Evolutionary conservation across 2,888 invertebrate species (phyloP), one percentile per base, ranked within the genome.

Genomic region (Luffia ferchaultella): DNA sequence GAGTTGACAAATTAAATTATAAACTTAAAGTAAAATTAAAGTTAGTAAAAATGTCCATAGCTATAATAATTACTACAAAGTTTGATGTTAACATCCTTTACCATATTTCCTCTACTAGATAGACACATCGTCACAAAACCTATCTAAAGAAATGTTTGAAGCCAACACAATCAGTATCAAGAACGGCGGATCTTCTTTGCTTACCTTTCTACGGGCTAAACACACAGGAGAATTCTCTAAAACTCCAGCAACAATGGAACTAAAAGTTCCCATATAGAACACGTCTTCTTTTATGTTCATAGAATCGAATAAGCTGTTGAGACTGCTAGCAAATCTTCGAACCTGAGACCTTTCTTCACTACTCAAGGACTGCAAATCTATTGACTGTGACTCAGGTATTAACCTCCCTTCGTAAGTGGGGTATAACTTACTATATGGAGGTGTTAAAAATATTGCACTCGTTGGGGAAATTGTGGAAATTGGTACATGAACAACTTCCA

Each of bases 241-340:
- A 42, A 88, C 85, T 15, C 85, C 82, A 53, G 88, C 87, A 18
- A 90, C 62, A 43, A 88, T 70, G 15, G 87, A 85, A 62, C 90
- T 89, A 45, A 86, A 85, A 20, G 82, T 75, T 2, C 91, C 91
- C 60, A 91, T 68, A 48, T 85, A 87, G 60, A 85, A 91, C 18
- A 90, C 74, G 62, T 91, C 90, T 58, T 90, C 90, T 53, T 83
- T 86, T 5, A 88, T 76, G 57, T 87, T 85, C 68, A 90, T 76
- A 16, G 85, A 82, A 20, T 87, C 83, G 53, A 89, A 61, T 63
- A 88, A 64, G 52, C 80, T 85, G 54, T 88, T 83, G 2, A 87
- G 58, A 16, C 84, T 73, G 57, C 80, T 77, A 1, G 85, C 84
- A 40, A 87, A 57, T 53, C 86, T 75, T 46, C 82, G 60, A 0